phyloP scores from a whole-genome alignment of 1,140 invertebrate genomes.

The Diabrotica virgifera region DNA sequence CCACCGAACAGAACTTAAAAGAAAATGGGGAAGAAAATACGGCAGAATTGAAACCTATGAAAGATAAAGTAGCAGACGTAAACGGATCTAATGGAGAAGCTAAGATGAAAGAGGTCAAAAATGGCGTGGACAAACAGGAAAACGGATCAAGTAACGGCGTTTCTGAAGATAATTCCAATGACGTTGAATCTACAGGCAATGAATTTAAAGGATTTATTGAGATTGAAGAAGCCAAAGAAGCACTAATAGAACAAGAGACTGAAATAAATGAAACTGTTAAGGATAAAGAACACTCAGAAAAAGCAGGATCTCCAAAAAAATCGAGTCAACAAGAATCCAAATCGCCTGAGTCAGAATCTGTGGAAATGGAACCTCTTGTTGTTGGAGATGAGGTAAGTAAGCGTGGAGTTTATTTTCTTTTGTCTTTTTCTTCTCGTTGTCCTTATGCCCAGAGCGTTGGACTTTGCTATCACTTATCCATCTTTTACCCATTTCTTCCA shows the following conservation, averaged over 20 bases:
- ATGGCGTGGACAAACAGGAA: background rate
- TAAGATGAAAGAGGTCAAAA: background rate
- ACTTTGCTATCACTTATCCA: too few species aligned
- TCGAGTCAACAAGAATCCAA: background rate
- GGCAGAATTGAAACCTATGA: background rate
- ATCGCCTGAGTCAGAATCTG: slow-evolving; percentile 16
- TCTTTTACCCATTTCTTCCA: too few species aligned
- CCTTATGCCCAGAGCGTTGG: too few species aligned
- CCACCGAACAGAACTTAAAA: background rate
- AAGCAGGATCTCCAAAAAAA: slow-evolving; percentile 2
- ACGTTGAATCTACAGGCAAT: too few species aligned
- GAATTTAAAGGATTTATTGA: background rate
- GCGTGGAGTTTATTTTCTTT: too few species aligned
- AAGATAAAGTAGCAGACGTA: background rate
- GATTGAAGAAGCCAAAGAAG: slow-evolving; percentile 15
- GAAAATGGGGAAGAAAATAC: slow-evolving; percentile 18
- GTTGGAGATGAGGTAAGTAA: slow-evolving; percentile 35
- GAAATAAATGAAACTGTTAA: slow-evolving; percentile 5
- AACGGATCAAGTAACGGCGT: slow-evolving; percentile 5
- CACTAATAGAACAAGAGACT: slow-evolving; percentile 1
- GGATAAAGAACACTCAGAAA: slow-evolving; percentile 14
- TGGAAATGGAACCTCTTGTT: slow-evolving; percentile 41
- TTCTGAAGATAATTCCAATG: too few species aligned
- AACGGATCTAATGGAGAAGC: background rate
- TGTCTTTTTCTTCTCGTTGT: too few species aligned